phyloP scores from a whole-genome alignment of 2,888 invertebrate genomes.

The Furcula furcula region DNA sequence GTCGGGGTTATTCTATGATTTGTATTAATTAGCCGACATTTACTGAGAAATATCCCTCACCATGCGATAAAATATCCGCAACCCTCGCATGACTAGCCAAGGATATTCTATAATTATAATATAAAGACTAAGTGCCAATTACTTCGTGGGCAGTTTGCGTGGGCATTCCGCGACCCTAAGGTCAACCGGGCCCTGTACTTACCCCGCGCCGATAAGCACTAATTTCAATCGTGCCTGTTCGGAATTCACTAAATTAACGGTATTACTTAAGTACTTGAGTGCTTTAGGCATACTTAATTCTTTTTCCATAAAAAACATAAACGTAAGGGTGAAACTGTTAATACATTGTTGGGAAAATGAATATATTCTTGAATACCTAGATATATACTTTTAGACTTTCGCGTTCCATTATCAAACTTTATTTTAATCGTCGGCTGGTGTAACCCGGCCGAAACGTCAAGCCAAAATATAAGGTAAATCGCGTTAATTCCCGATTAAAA shows the following conservation, averaged over 20 bases:
- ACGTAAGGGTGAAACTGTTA: not conserved
- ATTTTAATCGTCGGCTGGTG: too few species aligned
- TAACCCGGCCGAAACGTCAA: too few species aligned
- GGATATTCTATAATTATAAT: slow-evolving; percentile 4
- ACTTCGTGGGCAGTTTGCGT: slow-evolving; percentile 16
- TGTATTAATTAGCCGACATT: too few species aligned
- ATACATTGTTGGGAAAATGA: too few species aligned
- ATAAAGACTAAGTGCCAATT: slow-evolving; percentile 11
- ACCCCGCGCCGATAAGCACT: slow-evolving; percentile 3
- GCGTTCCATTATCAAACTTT: too few species aligned
- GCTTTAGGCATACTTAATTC: not conserved
- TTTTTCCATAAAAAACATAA: not conserved
- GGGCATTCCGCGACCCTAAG: slow-evolving; percentile 28
- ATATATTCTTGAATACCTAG: too few species aligned
- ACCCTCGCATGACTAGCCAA: not conserved
- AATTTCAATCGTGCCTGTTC: slow-evolving; percentile 1
- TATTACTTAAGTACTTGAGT: not conserved
- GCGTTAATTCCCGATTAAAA: too few species aligned
- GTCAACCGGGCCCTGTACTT: slow-evolving; percentile 23
- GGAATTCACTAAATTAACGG: not conserved
- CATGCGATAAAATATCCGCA: too few species aligned
- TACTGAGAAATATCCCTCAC: too few species aligned
- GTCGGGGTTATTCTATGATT: too few species aligned
- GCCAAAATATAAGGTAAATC: too few species aligned
- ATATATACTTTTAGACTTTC: too few species aligned